Percentiles rank a stretch among this genome's conserved stretches.
phyloP scores from a whole-genome alignment of 2,797 vertebrate genomes.

The Distichodus sexfasciatus region DNA sequence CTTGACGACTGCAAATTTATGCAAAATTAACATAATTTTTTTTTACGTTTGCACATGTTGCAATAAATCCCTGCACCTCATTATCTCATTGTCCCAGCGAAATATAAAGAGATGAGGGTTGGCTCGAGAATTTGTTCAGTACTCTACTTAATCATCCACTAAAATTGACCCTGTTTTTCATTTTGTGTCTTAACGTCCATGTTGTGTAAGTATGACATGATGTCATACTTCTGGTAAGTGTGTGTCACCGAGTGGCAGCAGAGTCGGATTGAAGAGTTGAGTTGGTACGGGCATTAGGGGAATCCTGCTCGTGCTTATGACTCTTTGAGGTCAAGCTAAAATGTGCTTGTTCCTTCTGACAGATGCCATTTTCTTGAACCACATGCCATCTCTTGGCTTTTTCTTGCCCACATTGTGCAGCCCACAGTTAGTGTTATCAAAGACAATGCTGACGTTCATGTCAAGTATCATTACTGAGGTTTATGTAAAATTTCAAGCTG shows the following conservation, averaged over 20 bases:
- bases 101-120: too few relatives aligned
- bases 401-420: slow-evolving; percentile 15
- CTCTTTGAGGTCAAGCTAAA: slow-evolving; percentile 26
- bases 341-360: slow-evolving; percentile 17
- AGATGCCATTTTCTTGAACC: not conserved
- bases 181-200: too few relatives aligned
- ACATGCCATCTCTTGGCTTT: slow-evolving; percentile 16
- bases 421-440: slow-evolving; percentile 17
- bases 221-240: slow-evolving; percentile 32
- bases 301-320: slow-evolving; percentile 18
- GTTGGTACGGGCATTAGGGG: slow-evolving; percentile 17
- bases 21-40: too few relatives aligned
- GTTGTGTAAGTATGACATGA: not conserved
- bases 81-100: too few relatives aligned
- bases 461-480: not conserved
- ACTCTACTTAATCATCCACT: too few relatives aligned
- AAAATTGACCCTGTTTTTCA: too few relatives aligned
- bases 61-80: too few relatives aligned
- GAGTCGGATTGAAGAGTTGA: not conserved
- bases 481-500: not conserved
- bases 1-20: too few relatives aligned
- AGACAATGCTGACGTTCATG: too few relatives aligned
- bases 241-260: not conserved
- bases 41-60: too few relatives aligned
- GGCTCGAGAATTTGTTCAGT: too few relatives aligned